phyloP scores from a whole-genome alignment of 2,888 invertebrate species.

The Alentia gelatinosa region DNA sequence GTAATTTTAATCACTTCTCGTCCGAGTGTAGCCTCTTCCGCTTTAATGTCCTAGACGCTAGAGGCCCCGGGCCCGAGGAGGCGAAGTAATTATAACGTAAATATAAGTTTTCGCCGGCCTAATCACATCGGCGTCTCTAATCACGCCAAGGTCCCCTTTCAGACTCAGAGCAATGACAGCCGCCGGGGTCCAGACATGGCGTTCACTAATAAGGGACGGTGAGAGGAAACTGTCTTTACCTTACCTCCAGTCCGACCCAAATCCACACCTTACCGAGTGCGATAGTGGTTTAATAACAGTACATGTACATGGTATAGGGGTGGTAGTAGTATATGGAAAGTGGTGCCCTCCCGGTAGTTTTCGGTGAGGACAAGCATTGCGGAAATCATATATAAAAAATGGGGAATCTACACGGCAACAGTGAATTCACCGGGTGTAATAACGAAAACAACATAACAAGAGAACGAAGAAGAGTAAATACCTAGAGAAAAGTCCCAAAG shows the following conservation, averaged over 20 bases:
- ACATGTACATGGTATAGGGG: too few relatives aligned
- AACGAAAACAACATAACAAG: too few relatives aligned
- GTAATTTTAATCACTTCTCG: neutral
- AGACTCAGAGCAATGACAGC: neutral
- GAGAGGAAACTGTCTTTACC: neutral
- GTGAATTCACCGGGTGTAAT: too few relatives aligned
- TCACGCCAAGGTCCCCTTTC: neutral
- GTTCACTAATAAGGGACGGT: neutral
- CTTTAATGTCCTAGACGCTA: neutral
- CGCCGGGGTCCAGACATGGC: neutral
- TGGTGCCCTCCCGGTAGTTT: too few relatives aligned
- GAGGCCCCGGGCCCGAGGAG: neutral
- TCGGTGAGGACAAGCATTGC: too few relatives aligned
- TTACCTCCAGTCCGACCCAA: neutral
- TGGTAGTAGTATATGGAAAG: neutral
- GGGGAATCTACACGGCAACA: too few relatives aligned
- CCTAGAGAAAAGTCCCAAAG: too few relatives aligned
- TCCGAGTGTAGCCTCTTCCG: neutral
- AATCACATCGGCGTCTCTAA: neutral
- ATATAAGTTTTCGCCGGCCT: neutral
- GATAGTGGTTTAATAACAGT: too few relatives aligned
- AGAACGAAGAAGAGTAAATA: too few relatives aligned
- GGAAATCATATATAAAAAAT: too few relatives aligned
- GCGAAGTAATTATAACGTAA: conserved; percentile 22
- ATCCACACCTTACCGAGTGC: neutral